These are phyloP conservation scores for Phallusia fumigata DNA, from an alignment of 23 tunicate genomes.

Conservation along the genomic window DNA sequence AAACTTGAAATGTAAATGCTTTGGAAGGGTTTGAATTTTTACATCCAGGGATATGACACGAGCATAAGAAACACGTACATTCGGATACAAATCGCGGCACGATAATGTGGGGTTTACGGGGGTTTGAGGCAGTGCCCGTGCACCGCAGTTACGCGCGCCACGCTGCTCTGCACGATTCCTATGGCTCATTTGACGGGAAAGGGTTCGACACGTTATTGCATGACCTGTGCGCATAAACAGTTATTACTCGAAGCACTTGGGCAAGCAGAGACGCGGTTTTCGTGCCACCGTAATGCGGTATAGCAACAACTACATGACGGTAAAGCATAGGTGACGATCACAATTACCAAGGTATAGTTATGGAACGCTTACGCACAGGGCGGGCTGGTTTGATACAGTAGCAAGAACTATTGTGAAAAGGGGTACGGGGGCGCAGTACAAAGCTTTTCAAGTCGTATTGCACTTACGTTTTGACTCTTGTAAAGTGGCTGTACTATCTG, in stretches of 20 bases:
- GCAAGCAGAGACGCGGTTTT: slow-evolving; percentile 6
- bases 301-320: not conserved
- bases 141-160: not conserved
- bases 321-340: slow-evolving; percentile 4
- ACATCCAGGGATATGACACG: slow-evolving; percentile 2
- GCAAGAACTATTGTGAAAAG: not conserved
- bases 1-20: slow-evolving; percentile 3
- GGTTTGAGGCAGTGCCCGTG: not conserved
- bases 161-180: not conserved
- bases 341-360: not conserved
- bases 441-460: not conserved
- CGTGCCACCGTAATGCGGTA: slow-evolving; percentile 15
- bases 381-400: slow-evolving; percentile 9
- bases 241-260: not conserved
- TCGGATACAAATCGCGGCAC: slow-evolving; percentile 15
- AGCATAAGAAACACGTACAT: not conserved
- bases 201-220: slow-evolving; percentile 7
- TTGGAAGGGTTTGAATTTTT: slow-evolving; percentile 4
- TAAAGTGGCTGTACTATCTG: no score
- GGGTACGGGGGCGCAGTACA: not conserved
- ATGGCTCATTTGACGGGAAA: not conserved
- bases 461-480: not conserved
- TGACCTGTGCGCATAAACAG: not conserved
- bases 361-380: not conserved
- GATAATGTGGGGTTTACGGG: not conserved